Evolutionary conservation across 2,113 vertebrate species (phyloP).

Genomic region (Dipodomys spectabilis): DNA sequence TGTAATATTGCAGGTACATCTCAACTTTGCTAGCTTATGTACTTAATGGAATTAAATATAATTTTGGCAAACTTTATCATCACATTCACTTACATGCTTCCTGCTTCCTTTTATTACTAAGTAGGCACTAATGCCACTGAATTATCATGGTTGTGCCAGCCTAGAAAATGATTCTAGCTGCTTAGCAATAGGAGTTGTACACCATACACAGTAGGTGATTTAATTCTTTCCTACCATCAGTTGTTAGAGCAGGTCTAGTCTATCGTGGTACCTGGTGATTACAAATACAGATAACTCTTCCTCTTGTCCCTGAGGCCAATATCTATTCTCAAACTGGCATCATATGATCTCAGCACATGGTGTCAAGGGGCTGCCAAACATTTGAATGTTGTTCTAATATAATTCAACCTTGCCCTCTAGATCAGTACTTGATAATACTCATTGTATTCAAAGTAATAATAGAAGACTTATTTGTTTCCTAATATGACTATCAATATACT

Average conservation of each 20-base stretch:
- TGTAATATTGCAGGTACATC: constrained; percentile 16
- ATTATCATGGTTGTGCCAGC: neutral
- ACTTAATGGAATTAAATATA: constrained; percentile 56
- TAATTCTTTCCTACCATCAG: neutral
- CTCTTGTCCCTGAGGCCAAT: neutral
- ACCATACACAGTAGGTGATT: neutral
- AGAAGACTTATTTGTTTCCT: neutral
- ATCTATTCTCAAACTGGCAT: neutral
- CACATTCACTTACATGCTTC: constrained; percentile 18
- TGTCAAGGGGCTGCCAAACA: neutral
- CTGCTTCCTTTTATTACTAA: constrained; percentile 56
- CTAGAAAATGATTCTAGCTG: constrained; percentile 18
- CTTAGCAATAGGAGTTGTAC: neutral
- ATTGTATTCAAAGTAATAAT: neutral
- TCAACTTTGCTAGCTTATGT: neutral
- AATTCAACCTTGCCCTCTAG: neutral
- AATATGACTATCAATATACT: neutral
- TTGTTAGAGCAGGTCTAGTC: constrained; percentile 15
- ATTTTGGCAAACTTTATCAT: constrained; percentile 50
- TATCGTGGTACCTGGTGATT: neutral
- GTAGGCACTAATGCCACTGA: neutral
- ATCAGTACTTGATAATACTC: neutral
- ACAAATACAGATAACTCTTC: neutral
- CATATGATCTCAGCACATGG: neutral
- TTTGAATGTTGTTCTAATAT: neutral